phyloP scores from a whole-genome alignment of 2,797 vertebrate species.

The Cuculus canorus region DNA sequence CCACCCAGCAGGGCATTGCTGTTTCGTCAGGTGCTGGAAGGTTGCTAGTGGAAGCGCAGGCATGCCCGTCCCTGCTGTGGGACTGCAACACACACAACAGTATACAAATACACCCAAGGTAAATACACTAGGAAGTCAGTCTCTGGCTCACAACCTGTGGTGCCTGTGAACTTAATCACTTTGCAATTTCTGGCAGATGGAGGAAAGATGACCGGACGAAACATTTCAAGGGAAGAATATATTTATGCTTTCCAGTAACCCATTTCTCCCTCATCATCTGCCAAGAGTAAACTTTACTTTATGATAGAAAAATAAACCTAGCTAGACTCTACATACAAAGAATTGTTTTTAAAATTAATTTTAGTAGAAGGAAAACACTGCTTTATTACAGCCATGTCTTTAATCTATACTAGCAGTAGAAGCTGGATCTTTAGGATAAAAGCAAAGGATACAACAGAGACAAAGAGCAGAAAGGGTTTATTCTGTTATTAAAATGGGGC shows the following conservation, averaged over 20 bases:
- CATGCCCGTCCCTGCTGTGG: not conserved
- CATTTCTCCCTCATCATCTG: constrained; percentile 7
- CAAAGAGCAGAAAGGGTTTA: not conserved
- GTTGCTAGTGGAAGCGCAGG: not conserved
- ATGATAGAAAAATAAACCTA: constrained; percentile 41
- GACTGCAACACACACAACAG: not conserved
- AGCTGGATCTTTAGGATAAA: not conserved
- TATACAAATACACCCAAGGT: not conserved
- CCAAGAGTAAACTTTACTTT: constrained; percentile 35
- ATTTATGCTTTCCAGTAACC: constrained; percentile 17
- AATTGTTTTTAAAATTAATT: constrained; percentile 20
- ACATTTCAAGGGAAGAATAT: not conserved
- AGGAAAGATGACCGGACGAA: constrained; percentile 6
- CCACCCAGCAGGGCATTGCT: not conserved
- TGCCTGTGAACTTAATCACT: constrained; percentile 17
- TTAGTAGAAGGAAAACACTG: constrained; percentile 3
- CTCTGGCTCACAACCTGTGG: not conserved
- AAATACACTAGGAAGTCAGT: not conserved
- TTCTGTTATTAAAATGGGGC: not conserved
- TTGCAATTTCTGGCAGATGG: constrained; percentile 44
- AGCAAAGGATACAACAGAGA: not conserved
- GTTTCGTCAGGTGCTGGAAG: not conserved
- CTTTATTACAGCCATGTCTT: not conserved
- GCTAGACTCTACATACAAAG: not conserved
- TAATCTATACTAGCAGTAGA: not conserved